Base-by-base conservation (phyloP, 2,113 vertebrate genomes). In the Malaclemys terrapin region DNA sequence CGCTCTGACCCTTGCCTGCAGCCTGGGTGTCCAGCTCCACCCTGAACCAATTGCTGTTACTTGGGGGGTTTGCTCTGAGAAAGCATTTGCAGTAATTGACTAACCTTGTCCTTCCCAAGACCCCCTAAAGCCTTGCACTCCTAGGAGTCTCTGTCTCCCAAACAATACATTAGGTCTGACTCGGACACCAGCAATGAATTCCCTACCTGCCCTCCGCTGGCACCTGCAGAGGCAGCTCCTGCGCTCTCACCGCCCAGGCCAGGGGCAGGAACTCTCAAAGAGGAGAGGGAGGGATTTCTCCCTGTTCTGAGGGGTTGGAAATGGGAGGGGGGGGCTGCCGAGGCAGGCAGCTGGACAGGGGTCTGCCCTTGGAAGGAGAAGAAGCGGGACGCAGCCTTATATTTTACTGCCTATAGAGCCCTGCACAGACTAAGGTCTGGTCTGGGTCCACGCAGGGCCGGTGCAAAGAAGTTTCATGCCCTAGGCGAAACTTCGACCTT, bases 11-110 rank as follows among this genome's bases (percentile, higher is more conserved):
- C 35, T 42, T 79, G 59, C 57, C 76, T 17, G 4, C 81, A 14
- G 62, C 0, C 13, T 2, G 0, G 5, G 38, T 69, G 54, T 9
- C 1, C 1, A 56, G 47, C 50, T 80, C 2, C 83, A 87, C 78
- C 14, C 0, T 0, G 17, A 1, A 31, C 82, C 0, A 1, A 69
- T 9, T 4, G 62, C 62, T n/a, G 6, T 69, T 17, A 17, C n/a
- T 8, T n/a, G 8, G 35, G 35, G 53, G 38, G 20, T 1, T 38
- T 0, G 0, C 87, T 20, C 16, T 85, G 57, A 29, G 0, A 0
- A 54, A 25, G n/a, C 8, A 29, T 80, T 45, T 89, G 50, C 38
- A 1, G 0, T n/a, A n/a, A 69, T 16, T n/a, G 62, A 13, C 29
- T 62, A 35, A 19, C 20, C 72, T 12, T 10, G 22, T 13, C 20